These are phyloP conservation scores for Crypturellus tataupa DNA, from an alignment of 2,797 vertebrate genomes.

Conservation along the genomic window DNA sequence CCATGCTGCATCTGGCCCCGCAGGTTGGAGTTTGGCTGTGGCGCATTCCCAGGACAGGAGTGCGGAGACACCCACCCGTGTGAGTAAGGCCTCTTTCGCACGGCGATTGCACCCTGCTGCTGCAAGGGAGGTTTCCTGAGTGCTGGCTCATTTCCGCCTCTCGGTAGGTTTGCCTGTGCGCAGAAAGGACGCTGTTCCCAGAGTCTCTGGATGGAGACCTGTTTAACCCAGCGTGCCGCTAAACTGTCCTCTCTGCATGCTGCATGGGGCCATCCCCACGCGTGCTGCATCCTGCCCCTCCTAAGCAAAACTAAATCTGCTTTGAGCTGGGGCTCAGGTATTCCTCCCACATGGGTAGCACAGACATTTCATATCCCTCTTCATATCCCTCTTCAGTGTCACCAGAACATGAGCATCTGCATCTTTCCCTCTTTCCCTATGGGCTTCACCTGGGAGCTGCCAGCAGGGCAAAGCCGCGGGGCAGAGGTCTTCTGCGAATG, in stretches of 20 bases:
- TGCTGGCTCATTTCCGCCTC: constrained; percentile 15
- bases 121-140: not conserved
- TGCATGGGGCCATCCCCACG: not conserved
- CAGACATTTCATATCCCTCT: not conserved
- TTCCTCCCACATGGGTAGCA: accelerated
- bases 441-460: not conserved
- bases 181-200: not conserved
- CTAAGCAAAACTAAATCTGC: accelerated
- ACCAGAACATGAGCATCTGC: accelerated
- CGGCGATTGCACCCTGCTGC: not conserved
- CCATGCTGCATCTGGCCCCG: accelerated
- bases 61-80: not conserved
- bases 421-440: accelerated
- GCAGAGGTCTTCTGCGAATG: not conserved
- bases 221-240: accelerated
- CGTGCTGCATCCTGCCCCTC: not conserved
- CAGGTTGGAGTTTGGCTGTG: not conserved
- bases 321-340: not conserved
- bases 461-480: not conserved
- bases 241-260: not conserved
- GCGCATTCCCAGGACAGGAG: not conserved
- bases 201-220: not conserved
- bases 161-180: not conserved
- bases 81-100: constrained; percentile 50
- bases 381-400: not conserved